Base-by-base conservation (phyloP, 2,113 vertebrate species). In the Formicarius rufipectus region DNA sequence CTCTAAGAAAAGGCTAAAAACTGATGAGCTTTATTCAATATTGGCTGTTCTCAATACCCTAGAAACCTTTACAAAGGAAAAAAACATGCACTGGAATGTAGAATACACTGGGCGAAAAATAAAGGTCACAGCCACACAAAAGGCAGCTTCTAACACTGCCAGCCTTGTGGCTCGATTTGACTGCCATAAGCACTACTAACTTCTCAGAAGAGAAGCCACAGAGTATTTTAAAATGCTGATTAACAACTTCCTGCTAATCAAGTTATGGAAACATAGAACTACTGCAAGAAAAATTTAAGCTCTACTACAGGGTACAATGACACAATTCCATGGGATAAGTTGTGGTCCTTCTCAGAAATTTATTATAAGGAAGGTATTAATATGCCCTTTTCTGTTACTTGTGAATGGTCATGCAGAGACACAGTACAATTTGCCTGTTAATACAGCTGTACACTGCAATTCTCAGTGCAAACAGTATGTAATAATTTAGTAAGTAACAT, bases 211-310 rank as follows among this genome's bases (percentile, higher is more conserved):
- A 82, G 30, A 87, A 87, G 44, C 77, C 74, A 93, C 20, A 35
- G 82, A 39, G 7, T 45, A 45, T 87, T 95, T 87, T 55, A 64
- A 89, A 94, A 64, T 55, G 22, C 49, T 71, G 33, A 69, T 88
- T 66, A 91, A 92, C 53, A 67, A 50, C 67, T 95, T 93, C 91
- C 84, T 92, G 52, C 28, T 78, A 42, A 84, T 89, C 4, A 23
- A 63, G 33, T 42, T 78, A 59, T 1, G 10, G 77, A 94, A 87
- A 37, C 5, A 1, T 21, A 62, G 68, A 15, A 58, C 40, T 72
- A 72, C 40, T 64, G 40, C 22, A 87, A 58, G 63, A 76, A 27
- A 88, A 84, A 45, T 50, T 59, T 37, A 33, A 82, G 9, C 5
- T 50, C n/a, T 35, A 0, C 23, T 39, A 42, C 23, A 53, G 33